Base-by-base conservation (phyloP, 1,140 invertebrate species). In the Orchestia grillus region DNA sequence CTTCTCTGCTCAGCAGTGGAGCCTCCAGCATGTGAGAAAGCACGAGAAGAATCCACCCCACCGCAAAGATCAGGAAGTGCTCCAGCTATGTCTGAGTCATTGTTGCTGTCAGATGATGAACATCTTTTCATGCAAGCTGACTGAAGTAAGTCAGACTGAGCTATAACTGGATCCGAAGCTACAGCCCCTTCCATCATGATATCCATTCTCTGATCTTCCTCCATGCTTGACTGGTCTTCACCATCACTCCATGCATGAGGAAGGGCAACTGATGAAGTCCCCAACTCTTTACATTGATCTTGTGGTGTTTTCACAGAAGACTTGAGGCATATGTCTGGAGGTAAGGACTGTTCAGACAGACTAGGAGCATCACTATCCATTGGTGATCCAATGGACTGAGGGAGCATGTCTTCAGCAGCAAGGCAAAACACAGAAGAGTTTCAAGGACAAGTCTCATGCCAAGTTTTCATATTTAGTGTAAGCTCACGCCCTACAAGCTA, bases 371-470 rank as follows among this genome's bases (percentile, higher is more conserved):
- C 92, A 94, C 92, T 45, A 47, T 94, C 92, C 92, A 94, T 94
- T 94, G 92, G 44, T 44, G 92, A 94, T 42, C 92, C 92, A 94
- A 45, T 44, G 47, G 92, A 94, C 36, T 94, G 92, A 94, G 92
- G 92, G 40, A 94, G 92, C 92, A 94, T 94, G 4, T 91, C 88
- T 94, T 94, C 92, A 94, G 43, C 92, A 94, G 43, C 43, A 44
- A 44, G 36, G 44, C 92, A 94, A 94, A 44, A 47, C 36, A 28
- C 92, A 94, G 92, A n/a, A 44, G 44, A 44, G 44, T 42, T 90
- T 90, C 88, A 94, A 94, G 44, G 92, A 45, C 44, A 94, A 42
- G 44, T 44, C 44, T 91, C 44, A 91, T 42, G 88, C 88, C 41
- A 41, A 43, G 11, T 91, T 47, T 45, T 44, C 92, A 94, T 94